These are phyloP conservation scores for Amphiduros pacificus DNA, from an alignment of 2,888 invertebrate genomes.

Conservation along the genomic window DNA sequence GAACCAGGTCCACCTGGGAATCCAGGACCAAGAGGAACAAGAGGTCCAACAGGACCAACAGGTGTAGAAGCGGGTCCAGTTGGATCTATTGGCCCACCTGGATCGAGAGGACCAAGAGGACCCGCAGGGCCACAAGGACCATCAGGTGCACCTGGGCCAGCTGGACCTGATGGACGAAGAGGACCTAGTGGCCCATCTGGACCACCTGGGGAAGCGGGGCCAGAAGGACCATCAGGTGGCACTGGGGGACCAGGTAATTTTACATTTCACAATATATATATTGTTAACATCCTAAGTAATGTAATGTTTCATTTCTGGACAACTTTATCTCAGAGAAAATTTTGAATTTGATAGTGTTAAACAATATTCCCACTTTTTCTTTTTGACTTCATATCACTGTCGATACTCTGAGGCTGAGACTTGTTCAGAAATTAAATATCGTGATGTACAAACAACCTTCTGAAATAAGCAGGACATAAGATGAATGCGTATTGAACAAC, in stretches of 20 bases:
- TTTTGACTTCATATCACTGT: no score
- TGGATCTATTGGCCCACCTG: not conserved
- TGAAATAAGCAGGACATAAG: no score
- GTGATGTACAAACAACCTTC: no score
- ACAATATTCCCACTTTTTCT: no score
- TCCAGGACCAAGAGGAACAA: conserved; percentile 12
- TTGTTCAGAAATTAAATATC: no score
- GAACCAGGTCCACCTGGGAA: conserved; percentile 10
- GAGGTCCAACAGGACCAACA: not conserved
- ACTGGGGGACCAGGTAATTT: not conserved
- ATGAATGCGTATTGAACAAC: no score
- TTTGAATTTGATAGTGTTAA: no score
- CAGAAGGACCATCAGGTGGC: not conserved
- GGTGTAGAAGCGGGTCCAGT: not conserved
- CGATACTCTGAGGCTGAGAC: no score
- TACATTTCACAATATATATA: no score
- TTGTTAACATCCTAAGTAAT: no score
- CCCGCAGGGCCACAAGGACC: not conserved
- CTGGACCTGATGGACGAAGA: conserved; percentile 21
- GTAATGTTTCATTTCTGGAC: no score
- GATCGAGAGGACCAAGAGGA: not conserved
- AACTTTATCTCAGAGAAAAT: no score
- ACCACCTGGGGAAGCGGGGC: not conserved
- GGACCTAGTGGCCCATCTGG: conserved; percentile 22
- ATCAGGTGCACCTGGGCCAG: conserved; percentile 6